Evolutionary conservation across 2,888 invertebrate genomes (phyloP).

Genomic region (Lacanobia wlatinum): DNA sequence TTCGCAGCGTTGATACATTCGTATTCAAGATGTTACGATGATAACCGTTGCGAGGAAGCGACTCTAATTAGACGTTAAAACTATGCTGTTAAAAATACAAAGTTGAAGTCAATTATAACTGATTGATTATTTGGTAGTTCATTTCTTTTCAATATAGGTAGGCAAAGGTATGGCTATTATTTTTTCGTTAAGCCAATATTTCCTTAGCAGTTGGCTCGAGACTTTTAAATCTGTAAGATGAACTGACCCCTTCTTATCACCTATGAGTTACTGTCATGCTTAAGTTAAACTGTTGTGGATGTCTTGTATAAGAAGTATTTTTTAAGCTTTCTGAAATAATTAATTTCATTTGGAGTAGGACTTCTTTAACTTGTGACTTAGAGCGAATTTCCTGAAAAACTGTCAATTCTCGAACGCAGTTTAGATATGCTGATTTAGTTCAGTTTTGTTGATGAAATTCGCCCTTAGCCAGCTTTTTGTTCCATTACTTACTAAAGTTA

Average conservation of each 20-base stretch:
- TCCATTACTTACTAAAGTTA: not conserved
- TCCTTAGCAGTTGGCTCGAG: not conserved
- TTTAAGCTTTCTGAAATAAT: too few relatives aligned
- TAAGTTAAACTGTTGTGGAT: not conserved
- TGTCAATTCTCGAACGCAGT: not conserved
- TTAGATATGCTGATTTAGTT: not conserved
- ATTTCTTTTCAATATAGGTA: not conserved
- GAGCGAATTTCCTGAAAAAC: not conserved
- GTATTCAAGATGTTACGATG: constrained; percentile 32
- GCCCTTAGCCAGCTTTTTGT: not conserved
- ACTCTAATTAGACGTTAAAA: constrained; percentile 23
- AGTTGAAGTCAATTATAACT: constrained; percentile 28
- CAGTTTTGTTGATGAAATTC: not conserved
- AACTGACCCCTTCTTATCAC: not conserved
- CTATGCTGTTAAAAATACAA: constrained; percentile 6
- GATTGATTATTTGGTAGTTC: constrained; percentile 25
- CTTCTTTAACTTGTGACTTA: too few relatives aligned
- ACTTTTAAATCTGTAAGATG: not conserved
- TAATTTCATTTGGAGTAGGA: too few relatives aligned
- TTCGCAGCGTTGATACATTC: constrained; percentile 23
- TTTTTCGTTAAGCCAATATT: not conserved
- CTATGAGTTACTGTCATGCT: not conserved
- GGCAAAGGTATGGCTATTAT: not conserved
- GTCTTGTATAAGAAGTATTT: too few relatives aligned
- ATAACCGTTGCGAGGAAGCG: constrained; percentile 20